Evolutionary conservation across 2,797 vertebrate species (phyloP).

Genomic region (Aphelocoma californica): DNA sequence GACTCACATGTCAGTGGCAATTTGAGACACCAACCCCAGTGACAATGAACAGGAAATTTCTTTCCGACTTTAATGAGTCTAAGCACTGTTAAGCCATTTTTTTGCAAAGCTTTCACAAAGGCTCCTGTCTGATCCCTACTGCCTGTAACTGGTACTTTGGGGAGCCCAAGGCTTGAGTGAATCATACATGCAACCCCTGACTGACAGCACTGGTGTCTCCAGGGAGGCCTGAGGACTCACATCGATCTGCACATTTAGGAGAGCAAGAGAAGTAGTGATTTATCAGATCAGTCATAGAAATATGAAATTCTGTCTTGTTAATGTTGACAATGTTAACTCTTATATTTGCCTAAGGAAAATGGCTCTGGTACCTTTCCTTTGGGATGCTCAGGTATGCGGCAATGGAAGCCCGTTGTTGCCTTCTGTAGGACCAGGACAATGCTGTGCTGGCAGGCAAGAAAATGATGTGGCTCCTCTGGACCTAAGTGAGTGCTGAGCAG

Average conservation of each 20-base stretch:
- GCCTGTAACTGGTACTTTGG: not conserved
- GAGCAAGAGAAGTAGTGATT: not conserved
- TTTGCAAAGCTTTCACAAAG: not conserved
- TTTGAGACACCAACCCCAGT: not conserved
- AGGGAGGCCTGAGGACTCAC: not conserved
- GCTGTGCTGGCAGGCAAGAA: not conserved
- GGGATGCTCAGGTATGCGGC: not conserved
- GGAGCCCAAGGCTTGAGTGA: not conserved
- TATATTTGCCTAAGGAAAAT: not conserved
- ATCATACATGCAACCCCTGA: not conserved
- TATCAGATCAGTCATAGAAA: not conserved
- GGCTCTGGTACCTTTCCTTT: not conserved
- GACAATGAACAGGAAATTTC: not conserved
- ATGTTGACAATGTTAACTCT: not conserved
- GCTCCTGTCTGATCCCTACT: not conserved
- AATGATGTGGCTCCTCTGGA: not conserved
- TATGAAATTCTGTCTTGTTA: not conserved
- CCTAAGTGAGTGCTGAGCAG: not conserved
- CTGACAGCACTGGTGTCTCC: not conserved
- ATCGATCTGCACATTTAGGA: fast-evolving
- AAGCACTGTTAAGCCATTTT: not conserved
- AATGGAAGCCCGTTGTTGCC: not conserved
- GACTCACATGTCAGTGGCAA: not conserved
- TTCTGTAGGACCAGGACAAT: not conserved
- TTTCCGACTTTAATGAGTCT: not conserved